Evolutionary conservation across 2,797 vertebrate genomes (phyloP).

Genomic region (Phataginus tricuspis): DNA sequence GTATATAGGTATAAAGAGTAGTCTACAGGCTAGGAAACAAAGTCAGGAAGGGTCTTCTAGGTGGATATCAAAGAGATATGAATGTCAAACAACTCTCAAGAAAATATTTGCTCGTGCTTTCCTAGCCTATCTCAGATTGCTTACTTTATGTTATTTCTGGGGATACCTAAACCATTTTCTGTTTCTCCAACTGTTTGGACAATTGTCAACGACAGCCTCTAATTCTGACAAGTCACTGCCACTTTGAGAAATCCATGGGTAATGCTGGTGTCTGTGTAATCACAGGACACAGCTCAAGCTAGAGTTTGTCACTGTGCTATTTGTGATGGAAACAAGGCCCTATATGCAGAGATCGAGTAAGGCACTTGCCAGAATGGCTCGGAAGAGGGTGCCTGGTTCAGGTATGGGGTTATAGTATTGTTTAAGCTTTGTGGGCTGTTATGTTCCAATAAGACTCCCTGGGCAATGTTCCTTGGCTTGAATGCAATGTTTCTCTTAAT

Average conservation of each 20-base stretch:
- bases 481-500: background rate
- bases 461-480: background rate
- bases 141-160: conserved; percentile 43
- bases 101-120: conserved; percentile 39
- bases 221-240: background rate
- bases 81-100: conserved; percentile 40
- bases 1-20: conserved; percentile 70
- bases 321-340: background rate
- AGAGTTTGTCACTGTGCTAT: rapidly evolving
- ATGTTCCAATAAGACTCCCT: background rate
- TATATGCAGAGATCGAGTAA: background rate
- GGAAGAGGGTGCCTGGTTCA: background rate
- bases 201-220: background rate
- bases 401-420: rapidly evolving
- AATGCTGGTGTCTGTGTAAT: background rate
- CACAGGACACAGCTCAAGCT: background rate
- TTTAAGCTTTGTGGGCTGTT: background rate
- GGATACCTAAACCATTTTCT: background rate
- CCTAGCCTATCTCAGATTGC: background rate
- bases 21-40: conserved; percentile 55
- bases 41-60: conserved; percentile 50
- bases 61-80: conserved; percentile 38
- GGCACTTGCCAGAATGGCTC: background rate
- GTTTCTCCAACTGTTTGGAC: background rate
- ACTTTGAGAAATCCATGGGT: background rate